Evolutionary conservation across 2,113 vertebrate genomes (phyloP).

Genomic region (Vireo altiloquus): DNA sequence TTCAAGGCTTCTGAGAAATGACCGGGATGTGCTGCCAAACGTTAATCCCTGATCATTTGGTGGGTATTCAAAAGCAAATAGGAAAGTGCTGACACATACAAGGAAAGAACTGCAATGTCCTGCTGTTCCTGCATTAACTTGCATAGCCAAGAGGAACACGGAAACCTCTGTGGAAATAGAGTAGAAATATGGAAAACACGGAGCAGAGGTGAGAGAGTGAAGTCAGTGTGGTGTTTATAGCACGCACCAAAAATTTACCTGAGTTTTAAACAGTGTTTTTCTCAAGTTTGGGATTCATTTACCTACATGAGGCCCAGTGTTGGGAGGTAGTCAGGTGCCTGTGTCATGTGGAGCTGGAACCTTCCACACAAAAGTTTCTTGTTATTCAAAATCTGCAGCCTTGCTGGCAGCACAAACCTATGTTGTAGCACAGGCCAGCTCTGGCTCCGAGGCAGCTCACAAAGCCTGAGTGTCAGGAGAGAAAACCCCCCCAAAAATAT

Average conservation of each 20-base stretch:
- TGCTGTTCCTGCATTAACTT: neutral
- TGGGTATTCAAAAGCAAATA: neutral
- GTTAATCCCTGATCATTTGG: neutral
- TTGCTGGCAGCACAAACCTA: neutral
- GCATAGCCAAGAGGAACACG: neutral
- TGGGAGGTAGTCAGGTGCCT: neutral
- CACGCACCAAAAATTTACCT: rapidly evolving
- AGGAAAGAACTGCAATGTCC: neutral
- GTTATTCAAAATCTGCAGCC: neutral
- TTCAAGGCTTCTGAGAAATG: neutral
- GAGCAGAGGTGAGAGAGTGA: neutral
- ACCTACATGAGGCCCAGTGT: rapidly evolving
- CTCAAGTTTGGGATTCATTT: neutral
- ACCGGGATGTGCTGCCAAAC: neutral
- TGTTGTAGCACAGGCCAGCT: neutral
- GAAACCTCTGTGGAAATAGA: neutral
- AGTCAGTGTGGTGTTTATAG: neutral
- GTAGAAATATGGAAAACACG: rapidly evolving
- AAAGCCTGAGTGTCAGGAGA: neutral
- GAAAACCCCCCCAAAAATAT: rapidly evolving
- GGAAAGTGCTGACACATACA: neutral
- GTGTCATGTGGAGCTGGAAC: neutral
- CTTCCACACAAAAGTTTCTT: neutral
- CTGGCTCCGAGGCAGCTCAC: neutral
- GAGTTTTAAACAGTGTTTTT: neutral